Evolutionary conservation across 2,113 vertebrate genomes (phyloP), one percentile per base, ranked within the genome.

Genomic region (Mastomys coucha): DNA sequence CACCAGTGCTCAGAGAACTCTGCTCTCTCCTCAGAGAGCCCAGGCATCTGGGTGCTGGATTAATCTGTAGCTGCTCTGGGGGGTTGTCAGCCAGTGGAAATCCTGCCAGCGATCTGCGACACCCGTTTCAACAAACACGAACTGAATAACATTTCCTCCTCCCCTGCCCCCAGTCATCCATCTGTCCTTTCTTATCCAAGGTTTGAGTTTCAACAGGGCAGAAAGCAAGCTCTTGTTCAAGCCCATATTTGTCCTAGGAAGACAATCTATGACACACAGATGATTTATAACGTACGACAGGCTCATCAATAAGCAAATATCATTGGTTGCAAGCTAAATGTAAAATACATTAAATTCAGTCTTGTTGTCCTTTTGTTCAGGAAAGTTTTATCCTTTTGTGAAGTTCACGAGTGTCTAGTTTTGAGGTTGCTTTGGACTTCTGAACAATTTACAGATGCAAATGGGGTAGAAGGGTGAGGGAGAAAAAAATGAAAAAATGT

Each of bases 121-220:
- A 88, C 81, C n/a, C 93, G 93, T 96, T 97, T 88, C 87, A 96
- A 67, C 96, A 95, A 92, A 90, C 76, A 81, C 69, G 78, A 90
- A 95, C 91, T 94, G 90, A 95, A 28, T 90, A 96, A 76, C 69
- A 81, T 90, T 95, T 96, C 88, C 89, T 96, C 87, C 88, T 94
- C 67, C 56, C 69, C 56, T 94, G 86, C 58, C 58, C 69, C 53
- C 91, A 90, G 91, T 72, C 88, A 88, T 76, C 95, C 93, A 92
- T 89, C 96, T 96, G 94, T 93, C 84, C 45, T 77, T 94, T 96
- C 87, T 92, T 93, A 65, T 72, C 91, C 89, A 97, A 96, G 76
- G 89, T 93, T 76, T 53, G 69, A 93, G 65, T 73, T 96, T 94
- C 89, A 82, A 96, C 88, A 10, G 90, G 51, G 51, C 75, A 70